Percentiles rank a stretch among this genome's conserved stretches.
Evolutionary conservation across 1,140 invertebrate species (phyloP).

Genomic region (Ostrea denselamellosa): DNA sequence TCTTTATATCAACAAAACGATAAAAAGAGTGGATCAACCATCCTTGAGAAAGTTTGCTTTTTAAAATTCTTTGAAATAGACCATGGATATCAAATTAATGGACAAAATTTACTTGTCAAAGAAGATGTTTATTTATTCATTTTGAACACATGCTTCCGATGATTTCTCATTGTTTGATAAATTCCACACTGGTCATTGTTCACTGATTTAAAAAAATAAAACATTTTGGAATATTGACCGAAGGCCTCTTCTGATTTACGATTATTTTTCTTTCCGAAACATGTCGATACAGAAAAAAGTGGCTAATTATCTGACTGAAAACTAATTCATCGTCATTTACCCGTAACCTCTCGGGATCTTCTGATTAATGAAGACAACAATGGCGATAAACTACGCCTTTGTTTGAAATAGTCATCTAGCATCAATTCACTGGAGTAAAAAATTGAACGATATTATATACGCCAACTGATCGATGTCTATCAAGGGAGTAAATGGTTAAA

Average conservation of each 20-base stretch:
- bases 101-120: neutral
- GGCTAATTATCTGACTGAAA: neutral
- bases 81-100: neutral
- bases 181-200: neutral
- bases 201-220: neutral
- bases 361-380: conserved; percentile 17
- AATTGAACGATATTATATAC: neutral
- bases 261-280: conserved; percentile 5
- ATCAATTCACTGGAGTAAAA: conserved; percentile 13
- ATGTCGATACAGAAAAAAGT: conserved; percentile 12
- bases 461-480: conserved; percentile 18
- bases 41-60: neutral
- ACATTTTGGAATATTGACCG: neutral
- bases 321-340: neutral
- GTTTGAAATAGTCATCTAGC: conserved; percentile 22
- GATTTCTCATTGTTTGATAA: neutral
- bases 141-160: conserved; percentile 1
- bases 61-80: neutral
- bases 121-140: neutral
- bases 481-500: neutral
- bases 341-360: conserved; percentile 18
- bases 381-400: neutral
- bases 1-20: neutral
- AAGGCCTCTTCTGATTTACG: conserved; percentile 18
- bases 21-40: neutral